Evolutionary conservation across 2,113 vertebrate genomes (phyloP), one percentile per base, ranked within the genome.

Genomic region (Sigmodon hispidus): DNA sequence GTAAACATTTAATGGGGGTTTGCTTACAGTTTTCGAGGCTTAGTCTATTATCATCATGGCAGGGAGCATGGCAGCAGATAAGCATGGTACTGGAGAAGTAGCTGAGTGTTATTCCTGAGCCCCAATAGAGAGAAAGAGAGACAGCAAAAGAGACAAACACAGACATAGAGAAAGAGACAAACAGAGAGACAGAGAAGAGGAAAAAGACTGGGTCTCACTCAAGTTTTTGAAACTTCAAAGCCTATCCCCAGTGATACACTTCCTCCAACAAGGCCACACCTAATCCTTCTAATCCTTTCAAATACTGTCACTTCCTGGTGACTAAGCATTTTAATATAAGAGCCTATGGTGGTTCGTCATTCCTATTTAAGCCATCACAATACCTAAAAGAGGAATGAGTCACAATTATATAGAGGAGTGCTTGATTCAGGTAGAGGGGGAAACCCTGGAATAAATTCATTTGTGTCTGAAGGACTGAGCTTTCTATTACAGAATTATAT

Each of bases 141-240:
- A n/a, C 1, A 72, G 70, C 40, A 2, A 43, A 1, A 15, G 5
- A 45, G 43, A 15, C 2, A 45, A 24, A 4, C 0, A 76, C 24
- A 29, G 7, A 13, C 24, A 29, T 3, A 13, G 40, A 45, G 5
- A 45, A 11, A 24, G 2, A 26, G 8, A 26, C 8, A 13, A 22
- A 43, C 6, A 40, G 70, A 40, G 19, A 72, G n/a, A 43, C 17
- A 70, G 36, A 40, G 16, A n/a, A 17, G 12, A 8, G 22, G 24
- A 29, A 2, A 29, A 40, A 24, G 40, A 26, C 22, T 8, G 6
- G 59, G 22, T 7, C 69, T 72, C 31, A 36, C 13, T 16, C 36
- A 34, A 34, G 65, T 13, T 72, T 72, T 22, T 61, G 3, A 40
- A 72, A 40, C 24, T 24, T 75, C 72, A 76, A 45, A 76, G 73